Evolutionary conservation across 2,888 invertebrate genomes (phyloP).

Genomic region (Clunio marinus): DNA sequence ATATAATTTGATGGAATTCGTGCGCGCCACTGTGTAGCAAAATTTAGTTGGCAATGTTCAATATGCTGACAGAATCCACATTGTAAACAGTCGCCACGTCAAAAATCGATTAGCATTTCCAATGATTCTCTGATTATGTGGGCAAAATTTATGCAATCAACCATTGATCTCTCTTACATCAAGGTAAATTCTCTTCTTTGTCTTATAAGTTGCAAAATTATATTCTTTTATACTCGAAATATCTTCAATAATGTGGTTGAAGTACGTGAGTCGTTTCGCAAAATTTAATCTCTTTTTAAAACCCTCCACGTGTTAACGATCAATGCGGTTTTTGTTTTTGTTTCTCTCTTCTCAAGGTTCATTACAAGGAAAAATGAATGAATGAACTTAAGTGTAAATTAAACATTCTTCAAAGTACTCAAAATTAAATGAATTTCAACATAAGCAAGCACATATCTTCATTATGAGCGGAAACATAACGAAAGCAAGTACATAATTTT

Average conservation of each 20-base stretch:
- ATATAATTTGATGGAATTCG: conserved; percentile 25
- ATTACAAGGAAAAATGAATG: conserved; percentile 14
- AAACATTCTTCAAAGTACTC: conserved; percentile 35
- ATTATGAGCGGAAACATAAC: conserved; percentile 30
- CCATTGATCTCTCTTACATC: not conserved
- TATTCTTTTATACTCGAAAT: not conserved
- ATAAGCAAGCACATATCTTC: conserved; percentile 37
- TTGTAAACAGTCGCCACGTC: conserved; percentile 30
- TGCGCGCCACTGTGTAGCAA: conserved; percentile 21
- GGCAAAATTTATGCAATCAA: not conserved
- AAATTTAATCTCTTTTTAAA: conserved; percentile 35
- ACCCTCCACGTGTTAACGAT: not conserved
- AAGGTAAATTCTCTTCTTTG: conserved; percentile 16
- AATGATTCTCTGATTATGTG: not conserved
- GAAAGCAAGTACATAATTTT: conserved; percentile 8
- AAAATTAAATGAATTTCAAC: conserved; percentile 36
- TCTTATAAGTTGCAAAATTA: conserved; percentile 26
- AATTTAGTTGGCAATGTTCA: not conserved
- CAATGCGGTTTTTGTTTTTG: too few relatives aligned
- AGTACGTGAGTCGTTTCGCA: conserved; percentile 21
- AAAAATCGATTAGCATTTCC: conserved; percentile 34
- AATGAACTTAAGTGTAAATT: conserved; percentile 36
- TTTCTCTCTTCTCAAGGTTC: conserved; percentile 27
- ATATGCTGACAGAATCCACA: conserved; percentile 22
- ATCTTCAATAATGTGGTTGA: not conserved